These are phyloP conservation scores for Triplophysa dalaica DNA, from an alignment of 2,113 vertebrate species.

Conservation along the genomic window DNA sequence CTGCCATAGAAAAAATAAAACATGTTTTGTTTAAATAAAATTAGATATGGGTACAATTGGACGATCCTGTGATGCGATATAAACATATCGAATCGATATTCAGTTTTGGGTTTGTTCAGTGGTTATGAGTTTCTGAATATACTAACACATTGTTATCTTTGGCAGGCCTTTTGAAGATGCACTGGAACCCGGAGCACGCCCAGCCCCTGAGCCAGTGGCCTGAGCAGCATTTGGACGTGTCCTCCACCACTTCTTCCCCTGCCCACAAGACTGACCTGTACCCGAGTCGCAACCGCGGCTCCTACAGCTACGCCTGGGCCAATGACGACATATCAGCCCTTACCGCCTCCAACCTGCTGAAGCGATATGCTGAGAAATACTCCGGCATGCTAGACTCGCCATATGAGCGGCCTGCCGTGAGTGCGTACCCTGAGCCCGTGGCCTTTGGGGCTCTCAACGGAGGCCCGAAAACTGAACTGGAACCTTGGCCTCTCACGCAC, in stretches of 20 bases:
- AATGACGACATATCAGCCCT: conserved; percentile 96
- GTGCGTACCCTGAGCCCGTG: conserved; percentile 77
- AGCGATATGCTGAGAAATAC: conserved; percentile 97
- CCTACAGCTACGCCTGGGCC: conserved; percentile 93
- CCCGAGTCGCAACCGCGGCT: conserved; percentile 78
- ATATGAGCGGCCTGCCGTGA: conserved; percentile 82
- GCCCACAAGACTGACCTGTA: conserved; percentile 91
- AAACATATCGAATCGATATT: too few species aligned
- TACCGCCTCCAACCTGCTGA: conserved; percentile 95
- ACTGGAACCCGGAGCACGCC: conserved; percentile 99
- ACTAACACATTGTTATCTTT: conserved; percentile 32
- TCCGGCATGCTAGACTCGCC: conserved; percentile 86
- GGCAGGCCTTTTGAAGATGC: conserved; percentile 91
- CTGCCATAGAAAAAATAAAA: too few species aligned
- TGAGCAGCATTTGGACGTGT: conserved; percentile 97
- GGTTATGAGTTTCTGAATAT: neutral
- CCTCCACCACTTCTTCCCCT: conserved; percentile 93
- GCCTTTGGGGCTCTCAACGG: conserved; percentile 80
- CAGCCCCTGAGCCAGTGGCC: conserved; percentile 98
- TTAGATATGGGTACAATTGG: too few species aligned
- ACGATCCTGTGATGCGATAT: too few species aligned
- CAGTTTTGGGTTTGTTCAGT: too few species aligned
- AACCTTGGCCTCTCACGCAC: conserved; percentile 84
- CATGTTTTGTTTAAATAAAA: too few species aligned
- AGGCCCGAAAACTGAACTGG: conserved; percentile 84